Base-by-base conservation (phyloP, 2,797 vertebrate genomes). In the Hyperoplus immaculatus region DNA sequence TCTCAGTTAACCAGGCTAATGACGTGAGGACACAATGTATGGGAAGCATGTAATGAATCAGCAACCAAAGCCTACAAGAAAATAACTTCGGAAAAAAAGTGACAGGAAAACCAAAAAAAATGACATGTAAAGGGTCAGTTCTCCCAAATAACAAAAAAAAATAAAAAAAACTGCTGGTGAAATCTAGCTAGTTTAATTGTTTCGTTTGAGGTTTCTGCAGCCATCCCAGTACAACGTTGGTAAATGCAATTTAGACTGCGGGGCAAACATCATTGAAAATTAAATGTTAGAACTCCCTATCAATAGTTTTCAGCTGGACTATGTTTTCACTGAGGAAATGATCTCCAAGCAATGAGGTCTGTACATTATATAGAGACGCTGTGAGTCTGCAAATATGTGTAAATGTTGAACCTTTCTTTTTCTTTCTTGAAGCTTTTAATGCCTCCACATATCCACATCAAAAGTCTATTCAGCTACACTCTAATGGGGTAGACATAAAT, bases 1-100 rank as follows among this genome's bases (percentile, higher is more conserved):
- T 85, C 64, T 80, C 43, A n/a, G 64, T n/a, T 61, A 72, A 58
- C 69, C 43, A 15, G 63, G 29, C 8, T 74, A 21, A 51, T 43
- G 56, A 70, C 66, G 62, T 1, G 43, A 75, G 16, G 59, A 47
- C 45, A 53, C 29, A 41, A 15, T 21, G n/a, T 18, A 45, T 39
- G 38, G 8, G 8, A 47, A 50, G 46, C 13, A 57, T 71, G 70
- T 69, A 42, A 58, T 29, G 29, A 54, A 50, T 53, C 49, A 59
- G 56, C 16, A 46, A 68, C 46, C 14, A 36, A 53, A 65, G 57
- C 21, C 29, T 47, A 7, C 5, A 18, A n/a, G 38, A 36, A n/a
- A 21, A 21, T 38, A 8, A 8, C 12, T n/a, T 38, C 5, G 61
- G 53, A 13, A 21, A 5, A 21, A 7, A 38, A 75, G 16, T 56